A percentile compares a stretch with the other conserved stretches of the same genome.
Evolutionary conservation across 2,113 vertebrate species (phyloP).

Genomic region (Hyaena hyaena): DNA sequence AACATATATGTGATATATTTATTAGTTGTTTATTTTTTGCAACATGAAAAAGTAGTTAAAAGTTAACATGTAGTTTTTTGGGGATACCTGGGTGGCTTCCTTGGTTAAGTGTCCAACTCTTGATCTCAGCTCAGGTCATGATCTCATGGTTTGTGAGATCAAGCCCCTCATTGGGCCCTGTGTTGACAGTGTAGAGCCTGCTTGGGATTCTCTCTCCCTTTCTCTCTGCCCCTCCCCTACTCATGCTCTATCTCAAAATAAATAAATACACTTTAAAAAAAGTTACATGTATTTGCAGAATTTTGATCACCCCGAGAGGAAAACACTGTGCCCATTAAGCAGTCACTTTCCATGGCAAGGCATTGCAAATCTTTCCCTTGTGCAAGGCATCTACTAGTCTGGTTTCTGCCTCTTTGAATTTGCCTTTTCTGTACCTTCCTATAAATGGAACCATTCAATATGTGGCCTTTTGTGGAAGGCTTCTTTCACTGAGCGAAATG

Average conservation of each 20-base stretch:
- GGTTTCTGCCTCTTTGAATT: background rate
- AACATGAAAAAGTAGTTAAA: background rate
- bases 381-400: background rate
- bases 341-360: background rate
- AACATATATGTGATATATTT: background rate
- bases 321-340: rapidly evolving
- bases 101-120: too few species aligned
- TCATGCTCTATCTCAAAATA: too few species aligned
- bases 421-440: background rate
- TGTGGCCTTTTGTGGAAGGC: background rate
- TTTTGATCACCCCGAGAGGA: background rate
- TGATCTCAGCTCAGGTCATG: too few species aligned
- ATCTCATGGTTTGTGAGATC: too few species aligned
- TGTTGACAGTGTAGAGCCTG: too few species aligned
- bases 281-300: background rate
- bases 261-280: background rate
- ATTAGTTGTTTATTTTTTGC: background rate
- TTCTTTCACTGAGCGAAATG: background rate
- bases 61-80: background rate
- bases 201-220: too few species aligned
- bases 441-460: background rate
- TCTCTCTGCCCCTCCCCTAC: too few species aligned
- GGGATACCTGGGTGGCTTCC: too few species aligned
- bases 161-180: too few species aligned
- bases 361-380: background rate